Conservation (phyloP, 2,797 vertebrate species). For the Cyclopterus lumpus region DNA sequence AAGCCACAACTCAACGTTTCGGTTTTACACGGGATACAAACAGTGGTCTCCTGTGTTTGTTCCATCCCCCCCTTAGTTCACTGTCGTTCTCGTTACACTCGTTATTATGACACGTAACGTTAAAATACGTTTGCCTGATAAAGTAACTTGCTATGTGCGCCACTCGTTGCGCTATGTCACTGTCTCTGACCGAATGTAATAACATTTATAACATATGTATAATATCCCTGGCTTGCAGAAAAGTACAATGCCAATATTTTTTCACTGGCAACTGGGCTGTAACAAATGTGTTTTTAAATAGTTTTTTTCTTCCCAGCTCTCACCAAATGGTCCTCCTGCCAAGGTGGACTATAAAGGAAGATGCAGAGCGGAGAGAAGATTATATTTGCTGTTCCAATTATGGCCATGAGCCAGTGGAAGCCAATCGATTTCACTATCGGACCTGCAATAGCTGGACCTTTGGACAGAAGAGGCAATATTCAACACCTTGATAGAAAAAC, state of each 20-base stretch:
- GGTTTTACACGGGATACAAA: too few relatives aligned
- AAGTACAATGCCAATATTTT: background rate
- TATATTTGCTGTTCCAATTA: constrained; percentile 16
- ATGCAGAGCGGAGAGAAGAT: constrained; percentile 35
- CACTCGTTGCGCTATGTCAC: too few relatives aligned
- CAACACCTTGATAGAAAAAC: background rate
- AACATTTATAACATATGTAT: background rate
- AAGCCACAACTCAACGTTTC: too few relatives aligned
- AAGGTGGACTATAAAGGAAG: background rate
- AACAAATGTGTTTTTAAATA: background rate
- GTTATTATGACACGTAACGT: background rate
- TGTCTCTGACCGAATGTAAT: background rate
- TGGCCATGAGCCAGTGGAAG: constrained; percentile 31
- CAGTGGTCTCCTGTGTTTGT: background rate
- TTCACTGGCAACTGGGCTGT: background rate
- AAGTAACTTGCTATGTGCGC: background rate
- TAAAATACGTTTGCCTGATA: background rate
- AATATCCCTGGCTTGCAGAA: background rate
- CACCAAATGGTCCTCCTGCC: background rate
- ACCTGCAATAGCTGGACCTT: constrained; percentile 28
- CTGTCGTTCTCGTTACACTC: too few relatives aligned
- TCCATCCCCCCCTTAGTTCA: too few relatives aligned
- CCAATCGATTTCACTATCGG: constrained; percentile 14
- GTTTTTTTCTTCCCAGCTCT: background rate
- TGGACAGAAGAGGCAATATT: background rate